A percentile compares a stretch with the other conserved stretches of the same genome.
These are phyloP conservation scores for Ganaspis sp. DNA, from an alignment of 1,140 invertebrate genomes.

Conservation along the genomic window DNA sequence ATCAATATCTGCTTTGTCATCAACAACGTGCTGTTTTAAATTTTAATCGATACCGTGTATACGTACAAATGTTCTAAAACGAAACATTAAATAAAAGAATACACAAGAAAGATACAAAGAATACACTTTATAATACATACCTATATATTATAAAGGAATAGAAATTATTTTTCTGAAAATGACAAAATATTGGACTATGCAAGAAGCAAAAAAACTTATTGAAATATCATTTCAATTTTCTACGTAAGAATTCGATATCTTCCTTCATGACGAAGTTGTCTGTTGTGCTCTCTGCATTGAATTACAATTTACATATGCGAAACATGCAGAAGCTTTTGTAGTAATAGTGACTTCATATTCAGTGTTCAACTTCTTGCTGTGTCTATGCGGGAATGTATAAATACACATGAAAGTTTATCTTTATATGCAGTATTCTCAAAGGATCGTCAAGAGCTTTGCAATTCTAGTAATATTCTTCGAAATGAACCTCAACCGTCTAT, in stretches of 20 bases:
- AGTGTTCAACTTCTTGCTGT: not conserved
- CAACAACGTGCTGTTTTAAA: too few species aligned
- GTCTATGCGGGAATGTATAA: not conserved
- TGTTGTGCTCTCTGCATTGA: slow-evolving; percentile 26
- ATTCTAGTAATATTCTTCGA: not conserved
- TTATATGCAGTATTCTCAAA: slow-evolving; percentile 9
- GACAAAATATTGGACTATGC: not conserved
- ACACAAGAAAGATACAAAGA: too few species aligned
- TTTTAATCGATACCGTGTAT: too few species aligned
- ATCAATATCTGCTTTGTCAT: not conserved
- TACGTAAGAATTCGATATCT: not conserved
- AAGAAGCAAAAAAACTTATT: not conserved
- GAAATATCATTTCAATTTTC: slow-evolving; percentile 10
- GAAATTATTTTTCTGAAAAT: too few species aligned
- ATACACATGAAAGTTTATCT: slow-evolving; percentile 9
- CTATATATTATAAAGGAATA: too few species aligned
- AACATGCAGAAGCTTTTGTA: slow-evolving; percentile 19
- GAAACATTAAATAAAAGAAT: too few species aligned
- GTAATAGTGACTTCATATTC: slow-evolving; percentile 7
- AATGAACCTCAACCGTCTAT: slow-evolving; percentile 4
- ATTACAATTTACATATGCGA: slow-evolving; percentile 15
- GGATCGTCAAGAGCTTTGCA: slow-evolving; percentile 3
- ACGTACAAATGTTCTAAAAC: too few species aligned
- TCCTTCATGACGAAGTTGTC: not conserved
- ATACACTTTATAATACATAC: too few species aligned